Evolutionary conservation across 1,140 invertebrate species (phyloP), one percentile per base, ranked within the genome.

Genomic region (Bacillus rossius): DNA sequence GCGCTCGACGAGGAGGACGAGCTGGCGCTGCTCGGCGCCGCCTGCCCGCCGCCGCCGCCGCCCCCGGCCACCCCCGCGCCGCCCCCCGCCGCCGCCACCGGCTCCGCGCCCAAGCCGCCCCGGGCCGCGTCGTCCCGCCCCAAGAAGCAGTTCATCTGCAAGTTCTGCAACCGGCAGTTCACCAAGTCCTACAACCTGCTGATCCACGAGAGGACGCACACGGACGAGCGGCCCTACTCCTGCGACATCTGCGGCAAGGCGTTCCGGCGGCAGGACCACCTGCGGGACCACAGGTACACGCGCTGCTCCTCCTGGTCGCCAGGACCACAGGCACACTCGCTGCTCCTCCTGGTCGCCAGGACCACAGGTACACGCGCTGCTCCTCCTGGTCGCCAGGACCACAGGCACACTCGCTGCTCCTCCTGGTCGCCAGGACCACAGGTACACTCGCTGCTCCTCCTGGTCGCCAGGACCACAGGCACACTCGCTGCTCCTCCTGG

Each of bases 171-270:
- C 69, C 83, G 97, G 38, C 91, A 97, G 68, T 99, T 99, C 74
- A 96, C 96, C 55, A 99, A 99, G 77, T 92, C 93, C 16, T 99
- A 99, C 77, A 99, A 99, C 73, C 81, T 99, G 49, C 78, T 98
- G 47, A 99, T 99, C 64, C 96, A 99, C 76, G 93, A 98, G 74
- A 81, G 95, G 64, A 99, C 95, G 1, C 97, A 99, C 72, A 99
- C 97, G 2, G 94, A 99, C 74, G 97, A 99, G 73, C 76, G 96
- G 54, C 97, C 96, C 2, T 99, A 96, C 70, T 92, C 93, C 10
- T 99, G 97, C 78, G 96, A 99, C 74, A 91, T 98, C 60, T 99
- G 97, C 75, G 81, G 85, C 26, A 90, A 89, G 68, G 81, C 84
- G 0, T 89, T 90, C 73, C 48, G 60, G 14, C 56, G 60, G 3